These are phyloP conservation scores for Conchocele bisecta DNA, from an alignment of 2,888 invertebrate species.

Conservation along the genomic window DNA sequence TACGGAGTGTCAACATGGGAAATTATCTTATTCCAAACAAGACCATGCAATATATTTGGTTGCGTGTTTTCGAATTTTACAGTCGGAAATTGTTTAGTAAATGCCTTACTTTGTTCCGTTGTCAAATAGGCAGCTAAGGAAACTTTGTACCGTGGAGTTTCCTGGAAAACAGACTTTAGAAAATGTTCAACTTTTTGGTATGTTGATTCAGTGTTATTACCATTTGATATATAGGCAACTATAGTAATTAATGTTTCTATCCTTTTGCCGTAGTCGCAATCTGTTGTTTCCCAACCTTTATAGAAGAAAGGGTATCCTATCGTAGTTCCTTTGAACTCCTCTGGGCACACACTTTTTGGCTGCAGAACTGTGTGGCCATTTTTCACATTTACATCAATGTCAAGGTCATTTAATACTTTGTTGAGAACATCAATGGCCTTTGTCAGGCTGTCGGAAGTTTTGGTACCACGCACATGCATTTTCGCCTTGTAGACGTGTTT, in stretches of 20 bases:
- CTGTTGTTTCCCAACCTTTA: constrained; percentile 55
- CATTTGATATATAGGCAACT: constrained; percentile 1
- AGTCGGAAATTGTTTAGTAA: constrained; percentile 2
- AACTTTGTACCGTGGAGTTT: neutral
- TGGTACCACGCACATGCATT: constrained; percentile 50
- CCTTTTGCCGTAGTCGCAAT: constrained; percentile 34
- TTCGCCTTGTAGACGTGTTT: constrained; percentile 36
- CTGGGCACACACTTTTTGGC: constrained; percentile 55
- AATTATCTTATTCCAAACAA: constrained; percentile 65
- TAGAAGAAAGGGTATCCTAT: constrained; percentile 63
- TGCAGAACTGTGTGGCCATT: too few relatives aligned
- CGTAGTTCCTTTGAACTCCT: constrained; percentile 55
- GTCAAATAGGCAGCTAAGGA: constrained; percentile 1
- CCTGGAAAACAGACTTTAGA: constrained; percentile 8
- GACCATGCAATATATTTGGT: constrained; percentile 38
- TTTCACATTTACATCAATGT: constrained; percentile 19
- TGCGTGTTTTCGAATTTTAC: neutral
- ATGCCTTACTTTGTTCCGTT: neutral
- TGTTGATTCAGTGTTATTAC: neutral
- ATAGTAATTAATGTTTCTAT: constrained; percentile 43
- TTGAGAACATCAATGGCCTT: constrained; percentile 21
- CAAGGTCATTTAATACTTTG: constrained; percentile 12
- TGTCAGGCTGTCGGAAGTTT: constrained; percentile 42
- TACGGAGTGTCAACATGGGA: constrained; percentile 68
- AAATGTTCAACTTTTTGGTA: neutral